Percentiles rank a stretch among this genome's conserved stretches.
Evolutionary conservation across 2,113 vertebrate genomes (phyloP).

Genomic region (Atractosteus spatula): DNA sequence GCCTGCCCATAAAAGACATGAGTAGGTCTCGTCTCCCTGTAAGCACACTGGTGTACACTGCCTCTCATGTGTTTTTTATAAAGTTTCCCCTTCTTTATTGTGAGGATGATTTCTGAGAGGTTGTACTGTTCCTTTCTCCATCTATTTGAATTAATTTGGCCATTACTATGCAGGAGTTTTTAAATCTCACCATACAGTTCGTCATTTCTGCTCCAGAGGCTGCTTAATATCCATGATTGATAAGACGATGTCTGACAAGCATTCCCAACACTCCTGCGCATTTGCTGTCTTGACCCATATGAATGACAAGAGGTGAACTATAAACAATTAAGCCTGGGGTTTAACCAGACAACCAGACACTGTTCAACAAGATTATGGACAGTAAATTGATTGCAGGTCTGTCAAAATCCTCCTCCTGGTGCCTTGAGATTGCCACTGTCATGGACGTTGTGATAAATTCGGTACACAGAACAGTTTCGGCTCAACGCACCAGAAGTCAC

Average conservation of each 20-base stretch:
- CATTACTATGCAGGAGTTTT: slow-evolving; percentile 7
- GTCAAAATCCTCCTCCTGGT: slow-evolving; percentile 8
- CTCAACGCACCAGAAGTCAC: too few relatives aligned
- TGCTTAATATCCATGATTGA: slow-evolving; percentile 7
- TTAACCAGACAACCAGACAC: neutral
- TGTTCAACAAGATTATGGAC: slow-evolving; percentile 17
- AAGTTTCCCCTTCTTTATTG: too few relatives aligned
- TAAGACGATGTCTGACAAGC: slow-evolving; percentile 10
- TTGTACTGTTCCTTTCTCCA: neutral
- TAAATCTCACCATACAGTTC: slow-evolving; percentile 13
- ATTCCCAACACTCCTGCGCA: neutral
- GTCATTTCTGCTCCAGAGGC: slow-evolving; percentile 19
- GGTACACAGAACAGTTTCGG: too few relatives aligned
- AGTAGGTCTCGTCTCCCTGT: neutral
- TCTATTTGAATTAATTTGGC: slow-evolving; percentile 19
- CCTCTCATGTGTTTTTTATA: too few relatives aligned
- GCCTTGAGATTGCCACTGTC: too few relatives aligned
- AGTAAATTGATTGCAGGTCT: slow-evolving; percentile 12
- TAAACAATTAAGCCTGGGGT: slow-evolving; percentile 4
- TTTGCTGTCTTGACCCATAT: neutral
- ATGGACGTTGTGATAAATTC: too few relatives aligned
- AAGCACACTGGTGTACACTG: neutral
- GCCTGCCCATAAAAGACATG: too few relatives aligned
- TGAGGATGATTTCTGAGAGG: neutral
- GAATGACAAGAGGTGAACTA: slow-evolving; percentile 15